Percentiles rank a stretch among this genome's conserved stretches.
These are phyloP conservation scores for Hypselothyrea guttata DNA, from an alignment of 2,888 invertebrate genomes.

Conservation along the genomic window DNA sequence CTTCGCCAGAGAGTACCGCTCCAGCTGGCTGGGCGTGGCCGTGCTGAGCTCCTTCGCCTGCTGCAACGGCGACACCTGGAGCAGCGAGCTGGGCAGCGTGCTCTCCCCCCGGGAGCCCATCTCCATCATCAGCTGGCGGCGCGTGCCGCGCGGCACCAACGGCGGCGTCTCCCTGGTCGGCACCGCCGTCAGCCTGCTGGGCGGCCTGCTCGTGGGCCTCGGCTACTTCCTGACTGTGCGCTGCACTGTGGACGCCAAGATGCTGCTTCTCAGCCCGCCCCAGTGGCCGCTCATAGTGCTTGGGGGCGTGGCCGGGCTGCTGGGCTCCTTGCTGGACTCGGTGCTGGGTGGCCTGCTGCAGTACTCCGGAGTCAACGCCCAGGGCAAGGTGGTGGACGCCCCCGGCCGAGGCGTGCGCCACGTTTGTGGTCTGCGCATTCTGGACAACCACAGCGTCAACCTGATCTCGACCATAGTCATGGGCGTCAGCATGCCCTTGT, in stretches of 20 bases:
- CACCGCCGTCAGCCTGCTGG: constrained; percentile 83
- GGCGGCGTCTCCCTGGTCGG: constrained; percentile 90
- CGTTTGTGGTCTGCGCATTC: constrained; percentile 88
- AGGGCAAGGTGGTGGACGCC: constrained; percentile 88
- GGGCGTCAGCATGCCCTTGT: constrained; percentile 87
- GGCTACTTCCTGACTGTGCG: constrained; percentile 87
- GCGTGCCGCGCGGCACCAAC: constrained; percentile 93
- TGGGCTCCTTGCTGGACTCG: constrained; percentile 93
- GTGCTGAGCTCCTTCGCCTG: constrained; percentile 90
- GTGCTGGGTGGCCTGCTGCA: constrained; percentile 92
- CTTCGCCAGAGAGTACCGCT: constrained; percentile 88
- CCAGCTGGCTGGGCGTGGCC: constrained; percentile 92
- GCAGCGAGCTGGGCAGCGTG: constrained; percentile 93
- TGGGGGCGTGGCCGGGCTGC: constrained; percentile 88
- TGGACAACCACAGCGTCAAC: constrained; percentile 95
- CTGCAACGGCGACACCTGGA: constrained; percentile 95
- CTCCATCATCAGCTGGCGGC: constrained; percentile 88
- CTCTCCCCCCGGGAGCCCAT: constrained; percentile 87
- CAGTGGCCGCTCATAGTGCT: constrained; percentile 91
- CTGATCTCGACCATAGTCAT: constrained; percentile 90
- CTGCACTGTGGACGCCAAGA: constrained; percentile 85
- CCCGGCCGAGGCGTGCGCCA: constrained; percentile 88
- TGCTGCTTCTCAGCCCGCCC: constrained; percentile 85
- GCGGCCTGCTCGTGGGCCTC: constrained; percentile 86
- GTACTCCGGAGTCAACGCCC: constrained; percentile 90